Base-by-base conservation (phyloP, 2,113 vertebrate species). In the Xiphorhynchus elegans region DNA sequence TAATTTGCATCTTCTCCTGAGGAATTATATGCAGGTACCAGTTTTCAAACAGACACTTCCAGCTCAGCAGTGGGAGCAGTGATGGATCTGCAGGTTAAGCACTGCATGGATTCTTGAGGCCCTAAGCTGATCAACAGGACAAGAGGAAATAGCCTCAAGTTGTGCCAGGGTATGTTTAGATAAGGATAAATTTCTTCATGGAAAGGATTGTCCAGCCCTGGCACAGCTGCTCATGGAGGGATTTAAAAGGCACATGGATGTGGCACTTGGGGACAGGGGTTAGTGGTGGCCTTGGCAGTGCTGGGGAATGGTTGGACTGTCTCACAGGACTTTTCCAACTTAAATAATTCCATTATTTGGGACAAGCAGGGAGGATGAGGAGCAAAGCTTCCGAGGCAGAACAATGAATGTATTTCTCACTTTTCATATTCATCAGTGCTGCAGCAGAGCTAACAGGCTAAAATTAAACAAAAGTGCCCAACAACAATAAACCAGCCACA, bases 221-320 rank as follows among this genome's bases (percentile, higher is more conserved):
- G 66, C 66, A 21, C 58, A 35, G 67, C 66, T 49, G 49, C 66
- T 66, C 68, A 20, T 35, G 29, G 13, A 7, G 11, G 28, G 3
- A 46, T 1, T 7, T 46, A 2, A 0, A 8, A 1, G 13, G 1
- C 14, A 0, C 0, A 1, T 10, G 67, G 29, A 14, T 66, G 76
- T 37, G 40, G 39, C 11, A 44, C 3, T 8, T 7, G 12, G 55
- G 62, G 40, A 20, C 4, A 1, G 0, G 13, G 20, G 26, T 4
- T 0, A 8, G 18, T 9, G 86, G 2, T 46, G 59, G 29, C 47
- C 4, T 0, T 42, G 62, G 19, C 18, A 42, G 62, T 29, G 40
- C 40, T 64, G 60, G 60, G 37, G 28, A 4, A 5, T 25, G 53
- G 46, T 1, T 35, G 78, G n/a, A 1, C 19, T 39, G 9, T 15